Conservation (phyloP, 2,113 vertebrate genomes). For the Lepus americanus region DNA sequence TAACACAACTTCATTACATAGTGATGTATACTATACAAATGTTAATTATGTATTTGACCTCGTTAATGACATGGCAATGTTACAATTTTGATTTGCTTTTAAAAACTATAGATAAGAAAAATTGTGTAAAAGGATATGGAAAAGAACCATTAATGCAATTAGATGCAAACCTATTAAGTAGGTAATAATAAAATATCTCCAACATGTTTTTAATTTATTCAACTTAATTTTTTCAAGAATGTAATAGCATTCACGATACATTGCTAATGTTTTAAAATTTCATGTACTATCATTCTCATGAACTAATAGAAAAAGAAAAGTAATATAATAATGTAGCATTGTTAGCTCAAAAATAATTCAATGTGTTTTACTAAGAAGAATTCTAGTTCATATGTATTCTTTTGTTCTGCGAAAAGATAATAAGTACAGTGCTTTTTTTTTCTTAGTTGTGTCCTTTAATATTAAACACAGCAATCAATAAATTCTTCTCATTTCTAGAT, state of each 20-base stretch:
- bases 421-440: neutral
- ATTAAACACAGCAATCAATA: conserved; percentile 58
- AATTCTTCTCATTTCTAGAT: conserved; percentile 64
- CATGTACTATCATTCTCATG: conserved; percentile 42
- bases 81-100: conserved; percentile 77
- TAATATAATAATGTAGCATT: conserved; percentile 62
- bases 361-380: conserved; percentile 30
- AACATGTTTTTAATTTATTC: conserved; percentile 79
- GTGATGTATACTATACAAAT: conserved; percentile 78
- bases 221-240: conserved; percentile 54
- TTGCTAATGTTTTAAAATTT: conserved; percentile 58
- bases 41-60: conserved; percentile 83
- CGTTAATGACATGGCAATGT: conserved; percentile 77
- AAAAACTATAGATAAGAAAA: conserved; percentile 74
- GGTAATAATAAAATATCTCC: conserved; percentile 69
- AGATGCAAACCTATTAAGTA: conserved; percentile 73
- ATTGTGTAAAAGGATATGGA: conserved; percentile 75
- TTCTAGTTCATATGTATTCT: neutral
- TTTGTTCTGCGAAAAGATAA: neutral
- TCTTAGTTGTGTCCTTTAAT: neutral
- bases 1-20: conserved; percentile 80
- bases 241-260: conserved; percentile 42
- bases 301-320: conserved; percentile 70
- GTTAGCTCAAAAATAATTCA: conserved; percentile 58
- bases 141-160: conserved; percentile 76